A percentile compares a stretch with the other conserved stretches of the same genome.
phyloP scores from a whole-genome alignment of 2,888 invertebrate species.

The Phlogophora meticulosa region DNA sequence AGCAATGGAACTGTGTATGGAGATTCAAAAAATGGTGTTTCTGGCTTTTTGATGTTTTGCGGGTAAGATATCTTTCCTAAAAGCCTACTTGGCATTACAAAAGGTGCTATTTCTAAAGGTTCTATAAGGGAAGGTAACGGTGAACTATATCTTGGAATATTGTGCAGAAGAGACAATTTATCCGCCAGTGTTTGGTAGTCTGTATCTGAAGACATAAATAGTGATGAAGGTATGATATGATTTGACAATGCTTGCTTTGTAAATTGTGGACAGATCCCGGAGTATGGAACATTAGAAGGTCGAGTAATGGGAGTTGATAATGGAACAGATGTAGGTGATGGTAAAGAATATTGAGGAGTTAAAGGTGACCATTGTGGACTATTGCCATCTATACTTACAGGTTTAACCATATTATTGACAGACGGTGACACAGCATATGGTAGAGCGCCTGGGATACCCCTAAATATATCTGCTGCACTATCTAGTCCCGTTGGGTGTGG shows the following conservation, averaged over 20 bases:
- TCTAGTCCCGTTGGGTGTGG: neutral
- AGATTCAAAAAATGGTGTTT: neutral
- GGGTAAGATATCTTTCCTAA: neutral
- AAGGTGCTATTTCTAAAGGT: neutral
- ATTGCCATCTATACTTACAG: neutral
- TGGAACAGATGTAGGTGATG: neutral
- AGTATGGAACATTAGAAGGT: neutral
- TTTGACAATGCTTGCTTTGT: neutral
- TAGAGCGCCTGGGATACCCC: neutral
- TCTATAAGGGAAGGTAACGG: neutral
- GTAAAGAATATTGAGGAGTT: neutral
- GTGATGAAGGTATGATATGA: conserved; percentile 21
- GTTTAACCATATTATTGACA: neutral
- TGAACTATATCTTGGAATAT: neutral
- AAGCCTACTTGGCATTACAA: neutral
- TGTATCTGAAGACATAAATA: neutral
- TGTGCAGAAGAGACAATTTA: neutral
- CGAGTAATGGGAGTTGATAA: neutral
- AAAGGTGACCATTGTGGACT: neutral
- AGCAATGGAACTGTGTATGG: neutral
- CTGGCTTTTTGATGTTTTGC: neutral
- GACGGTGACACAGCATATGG: neutral
- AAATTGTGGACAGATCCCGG: too few species aligned
- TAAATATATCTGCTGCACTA: neutral
- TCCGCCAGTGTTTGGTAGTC: neutral